Evolutionary conservation across 2,113 vertebrate species (phyloP), one percentile per base, ranked within the genome.

Genomic region (Hypocryptadius cinnamomeus): DNA sequence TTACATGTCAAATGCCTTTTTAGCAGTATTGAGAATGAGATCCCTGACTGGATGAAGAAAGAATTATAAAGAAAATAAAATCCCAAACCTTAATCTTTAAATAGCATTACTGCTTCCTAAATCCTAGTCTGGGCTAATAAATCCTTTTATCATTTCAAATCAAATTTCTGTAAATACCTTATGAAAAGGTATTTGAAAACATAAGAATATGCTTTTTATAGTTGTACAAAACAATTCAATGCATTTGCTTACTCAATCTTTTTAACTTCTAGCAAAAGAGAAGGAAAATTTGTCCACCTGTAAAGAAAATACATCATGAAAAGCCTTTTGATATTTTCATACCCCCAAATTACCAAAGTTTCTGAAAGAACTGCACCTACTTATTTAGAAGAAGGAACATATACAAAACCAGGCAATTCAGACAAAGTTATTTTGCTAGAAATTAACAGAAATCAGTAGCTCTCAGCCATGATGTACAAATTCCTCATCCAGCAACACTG

Each of bases 51-150:
- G 16, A 30, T 70, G 28, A 93, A 95, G 16, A 39, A 3, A 13
- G 37, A 91, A 73, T 79, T 51, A 37, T 28, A 23, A 88, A 48
- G 22, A 8, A 86, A 93, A 70, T 35, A 56, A 48, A n/a, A 33
- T 1, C 6, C 4, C 51, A 51, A 85, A 35, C 5, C 3, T 27
- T 89, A 83, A 94, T 69, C 74, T 92, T 87, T 74, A 72, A 91
- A 95, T 28, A 90, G 31, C 50, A 95, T 96, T 95, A 79, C 39
- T 79, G 28, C 51, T 88, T 94, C 64, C 28, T 78, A 87, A 85
- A 90, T 50, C n/a, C 37, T 47, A 71, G 51, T 40, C 42, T 65
- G 31, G 22, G 64, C 44, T 87, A 89, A 79, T 47, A 90, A 83
- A 91, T 73, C 45, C 28, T 72, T 63, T 92, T 56, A 83, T n/a